Percentiles rank a stretch among this genome's conserved stretches.
Conservation (phyloP, 2,113 vertebrate species). For the Notothenia coriiceps region DNA sequence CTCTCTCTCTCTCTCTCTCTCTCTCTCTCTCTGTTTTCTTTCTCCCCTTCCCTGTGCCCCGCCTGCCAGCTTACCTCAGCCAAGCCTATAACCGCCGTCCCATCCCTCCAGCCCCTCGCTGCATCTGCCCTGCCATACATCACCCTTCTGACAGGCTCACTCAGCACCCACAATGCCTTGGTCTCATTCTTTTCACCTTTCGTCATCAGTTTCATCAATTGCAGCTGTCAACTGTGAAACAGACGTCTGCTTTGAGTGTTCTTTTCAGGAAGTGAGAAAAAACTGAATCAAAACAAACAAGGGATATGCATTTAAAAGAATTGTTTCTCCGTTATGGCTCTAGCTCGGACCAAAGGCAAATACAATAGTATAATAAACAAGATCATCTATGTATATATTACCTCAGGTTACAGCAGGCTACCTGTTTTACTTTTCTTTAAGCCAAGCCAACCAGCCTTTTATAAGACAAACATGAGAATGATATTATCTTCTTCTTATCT, state of each 20-base stretch:
- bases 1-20: constrained; percentile 38
- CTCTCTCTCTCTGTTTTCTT: constrained; percentile 35
- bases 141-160: constrained; percentile 75
- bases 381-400: neutral
- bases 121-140: constrained; percentile 80
- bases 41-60: constrained; percentile 43
- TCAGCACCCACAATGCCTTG: constrained; percentile 60
- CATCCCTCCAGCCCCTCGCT: neutral
- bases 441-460: constrained; percentile 4
- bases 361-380: neutral
- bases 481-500: neutral
- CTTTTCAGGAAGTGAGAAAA: constrained; percentile 30
- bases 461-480: neutral
- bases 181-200: constrained; percentile 60
- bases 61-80: constrained; percentile 71
- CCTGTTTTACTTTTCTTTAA: neutral
- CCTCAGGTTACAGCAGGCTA: neutral
- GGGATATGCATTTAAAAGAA: neutral
- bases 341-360: neutral
- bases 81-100: constrained; percentile 31
- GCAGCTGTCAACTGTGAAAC: constrained; percentile 57
- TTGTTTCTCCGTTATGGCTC: neutral
- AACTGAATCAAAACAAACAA: neutral
- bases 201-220: constrained; percentile 48
- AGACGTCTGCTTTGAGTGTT: constrained; percentile 12